A percentile compares a stretch with the other conserved stretches of the same genome.
These are phyloP conservation scores for Parauchenoglanis ngamensis DNA, from an alignment of 2,797 vertebrate species.

Conservation along the genomic window DNA sequence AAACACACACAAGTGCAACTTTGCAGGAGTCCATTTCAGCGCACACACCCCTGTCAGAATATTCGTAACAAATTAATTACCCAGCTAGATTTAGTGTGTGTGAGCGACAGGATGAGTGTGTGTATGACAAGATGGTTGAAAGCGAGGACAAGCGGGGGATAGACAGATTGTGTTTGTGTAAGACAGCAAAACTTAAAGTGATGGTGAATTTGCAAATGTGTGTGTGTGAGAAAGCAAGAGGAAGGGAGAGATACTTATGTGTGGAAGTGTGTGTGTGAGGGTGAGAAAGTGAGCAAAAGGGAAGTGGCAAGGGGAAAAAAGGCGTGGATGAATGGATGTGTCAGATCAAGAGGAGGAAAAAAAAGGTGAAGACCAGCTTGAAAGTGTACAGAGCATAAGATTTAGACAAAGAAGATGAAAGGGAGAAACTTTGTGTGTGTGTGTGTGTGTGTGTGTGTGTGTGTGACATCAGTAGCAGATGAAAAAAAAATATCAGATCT, in stretches of 20 bases:
- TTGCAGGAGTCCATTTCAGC: not conserved
- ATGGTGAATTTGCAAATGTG: not conserved
- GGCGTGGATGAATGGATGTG: not conserved
- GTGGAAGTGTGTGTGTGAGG: not conserved
- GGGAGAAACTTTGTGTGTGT: not conserved
- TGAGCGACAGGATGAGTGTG: not conserved
- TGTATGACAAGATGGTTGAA: conserved; percentile 16
- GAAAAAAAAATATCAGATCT: conserved; percentile 54
- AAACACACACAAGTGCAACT: conserved; percentile 10
- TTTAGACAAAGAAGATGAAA: not conserved
- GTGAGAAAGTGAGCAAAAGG: not conserved
- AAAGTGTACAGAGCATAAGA: not conserved
- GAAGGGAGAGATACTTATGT: not conserved
- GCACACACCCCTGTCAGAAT: conserved; percentile 10
- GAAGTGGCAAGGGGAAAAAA: not conserved
- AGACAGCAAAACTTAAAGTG: not conserved
- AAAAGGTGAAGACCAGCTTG: not conserved
- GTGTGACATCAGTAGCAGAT: conserved; percentile 46
- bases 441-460: conserved; percentile 24
- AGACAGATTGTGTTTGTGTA: not conserved
- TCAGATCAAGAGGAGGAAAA: not conserved
- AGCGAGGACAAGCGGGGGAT: not conserved
- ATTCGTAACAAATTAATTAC: conserved; percentile 37
- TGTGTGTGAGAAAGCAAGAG: not conserved
- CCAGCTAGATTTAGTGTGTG: conserved; percentile 17